Evolutionary conservation across 2,797 vertebrate species (phyloP).

Genomic region (Hyperoplus lanceolatus): DNA sequence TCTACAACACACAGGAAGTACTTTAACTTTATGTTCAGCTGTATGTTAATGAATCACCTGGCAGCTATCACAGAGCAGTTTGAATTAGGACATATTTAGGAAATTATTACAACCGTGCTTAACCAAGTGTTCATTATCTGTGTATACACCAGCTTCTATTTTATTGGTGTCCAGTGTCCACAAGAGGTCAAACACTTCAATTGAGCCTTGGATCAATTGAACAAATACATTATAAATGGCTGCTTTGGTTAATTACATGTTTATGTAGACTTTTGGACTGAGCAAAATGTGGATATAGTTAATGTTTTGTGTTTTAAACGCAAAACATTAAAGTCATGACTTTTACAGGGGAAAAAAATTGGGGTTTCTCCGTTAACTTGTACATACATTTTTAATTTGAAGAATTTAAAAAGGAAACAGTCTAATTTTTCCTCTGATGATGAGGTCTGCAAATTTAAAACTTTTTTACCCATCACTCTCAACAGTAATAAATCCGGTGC

Average conservation of each 20-base stretch:
- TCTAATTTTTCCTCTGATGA: background rate
- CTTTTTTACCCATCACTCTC: background rate
- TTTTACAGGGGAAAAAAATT: too few relatives aligned
- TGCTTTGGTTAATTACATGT: background rate
- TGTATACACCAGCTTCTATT: background rate
- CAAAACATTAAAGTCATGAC: too few relatives aligned
- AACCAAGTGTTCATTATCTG: background rate
- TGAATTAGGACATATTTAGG: background rate
- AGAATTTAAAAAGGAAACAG: background rate
- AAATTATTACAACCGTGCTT: too few relatives aligned
- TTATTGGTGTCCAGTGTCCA: too few relatives aligned
- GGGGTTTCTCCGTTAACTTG: background rate
- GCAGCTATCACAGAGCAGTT: background rate
- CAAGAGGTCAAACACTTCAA: too few relatives aligned
- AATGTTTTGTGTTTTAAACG: background rate
- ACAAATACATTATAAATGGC: too few relatives aligned
- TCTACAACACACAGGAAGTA: constrained; percentile 61
- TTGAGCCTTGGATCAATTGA: too few relatives aligned
- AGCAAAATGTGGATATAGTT: background rate
- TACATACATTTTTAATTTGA: background rate
- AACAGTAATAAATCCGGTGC: background rate
- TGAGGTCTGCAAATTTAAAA: too few relatives aligned
- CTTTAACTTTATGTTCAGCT: constrained; percentile 4
- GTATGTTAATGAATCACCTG: background rate
- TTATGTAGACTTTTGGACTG: background rate